phyloP scores from a whole-genome alignment of 1,140 invertebrate species.

The Propsilocerus akamusi region DNA sequence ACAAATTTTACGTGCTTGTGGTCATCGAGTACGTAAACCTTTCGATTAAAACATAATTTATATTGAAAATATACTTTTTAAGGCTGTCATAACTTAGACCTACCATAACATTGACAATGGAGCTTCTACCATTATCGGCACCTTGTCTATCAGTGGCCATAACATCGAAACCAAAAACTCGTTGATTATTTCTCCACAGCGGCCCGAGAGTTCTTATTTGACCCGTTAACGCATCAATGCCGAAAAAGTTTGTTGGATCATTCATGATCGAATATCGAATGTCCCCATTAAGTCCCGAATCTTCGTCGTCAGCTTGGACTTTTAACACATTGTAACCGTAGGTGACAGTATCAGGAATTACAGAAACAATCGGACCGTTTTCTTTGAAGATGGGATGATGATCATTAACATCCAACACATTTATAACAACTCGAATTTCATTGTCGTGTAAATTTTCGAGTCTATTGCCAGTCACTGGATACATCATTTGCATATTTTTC shows the following conservation, averaged over 20 bases:
- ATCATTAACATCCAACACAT: slow-evolving; percentile 63
- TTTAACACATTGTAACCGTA: slow-evolving; percentile 62
- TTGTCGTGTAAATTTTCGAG: slow-evolving; percentile 37
- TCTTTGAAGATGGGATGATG: slow-evolving; percentile 55
- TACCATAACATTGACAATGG: slow-evolving; percentile 68
- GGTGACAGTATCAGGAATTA: slow-evolving; percentile 53
- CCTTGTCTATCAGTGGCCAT: slow-evolving; percentile 64
- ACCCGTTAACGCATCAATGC: slow-evolving; percentile 52
- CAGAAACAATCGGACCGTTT: slow-evolving; percentile 55
- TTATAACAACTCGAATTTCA: slow-evolving; percentile 37
- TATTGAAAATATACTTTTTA: slow-evolving; percentile 6
- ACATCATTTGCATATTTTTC: slow-evolving; percentile 47
- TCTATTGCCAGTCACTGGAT: slow-evolving; percentile 46
- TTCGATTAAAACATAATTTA: not conserved
- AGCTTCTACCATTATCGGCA: slow-evolving; percentile 54
- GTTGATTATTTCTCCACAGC: slow-evolving; percentile 42
- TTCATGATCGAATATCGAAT: slow-evolving; percentile 63
- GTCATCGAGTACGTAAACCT: slow-evolving; percentile 68
- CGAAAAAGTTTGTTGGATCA: slow-evolving; percentile 43
- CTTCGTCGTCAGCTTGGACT: slow-evolving; percentile 51
- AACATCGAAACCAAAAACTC: slow-evolving; percentile 71
- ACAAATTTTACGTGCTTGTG: slow-evolving; percentile 60
- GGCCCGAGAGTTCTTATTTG: slow-evolving; percentile 49
- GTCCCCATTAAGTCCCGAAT: slow-evolving; percentile 54
- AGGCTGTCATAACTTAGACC: slow-evolving; percentile 22